A percentile compares a stretch with the other conserved stretches of the same genome.
Evolutionary conservation across 2,797 vertebrate genomes (phyloP).

Genomic region (Sarcophilus harrisii): DNA sequence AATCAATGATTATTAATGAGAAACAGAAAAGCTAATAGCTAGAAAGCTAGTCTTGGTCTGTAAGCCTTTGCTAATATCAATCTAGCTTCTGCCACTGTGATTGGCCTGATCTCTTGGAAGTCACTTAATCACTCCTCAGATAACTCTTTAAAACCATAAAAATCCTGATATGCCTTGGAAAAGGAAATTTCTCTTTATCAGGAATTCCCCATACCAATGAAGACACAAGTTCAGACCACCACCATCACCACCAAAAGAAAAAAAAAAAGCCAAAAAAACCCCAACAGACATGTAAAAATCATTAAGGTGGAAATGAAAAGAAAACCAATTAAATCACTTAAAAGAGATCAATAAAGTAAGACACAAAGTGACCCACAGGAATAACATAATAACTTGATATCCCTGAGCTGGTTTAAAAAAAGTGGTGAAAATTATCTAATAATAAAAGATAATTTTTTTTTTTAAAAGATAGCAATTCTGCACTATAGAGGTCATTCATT

Average conservation of each 20-base stretch:
- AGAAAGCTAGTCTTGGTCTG: background rate
- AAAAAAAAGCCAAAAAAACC: background rate
- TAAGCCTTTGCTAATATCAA: background rate
- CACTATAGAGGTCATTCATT: background rate
- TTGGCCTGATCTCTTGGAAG: background rate
- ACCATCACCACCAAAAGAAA: too few species aligned
- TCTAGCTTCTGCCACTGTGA: background rate
- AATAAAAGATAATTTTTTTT: background rate
- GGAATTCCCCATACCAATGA: background rate
- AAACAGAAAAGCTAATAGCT: background rate
- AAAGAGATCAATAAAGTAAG: background rate
- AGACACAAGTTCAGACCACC: background rate
- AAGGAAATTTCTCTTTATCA: background rate
- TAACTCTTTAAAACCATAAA: background rate
- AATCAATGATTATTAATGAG: background rate
- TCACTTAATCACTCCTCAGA: background rate
- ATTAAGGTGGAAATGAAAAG: conserved; percentile 24
- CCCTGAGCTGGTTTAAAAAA: background rate
- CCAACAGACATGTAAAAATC: background rate
- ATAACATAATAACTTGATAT: background rate
- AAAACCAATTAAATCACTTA: conserved; percentile 19
- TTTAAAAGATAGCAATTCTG: background rate
- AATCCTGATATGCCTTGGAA: background rate
- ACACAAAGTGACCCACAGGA: background rate
- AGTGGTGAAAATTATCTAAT: background rate